These are phyloP conservation scores for Prinia subflava DNA, from an alignment of 2,113 vertebrate genomes.

Conservation along the genomic window DNA sequence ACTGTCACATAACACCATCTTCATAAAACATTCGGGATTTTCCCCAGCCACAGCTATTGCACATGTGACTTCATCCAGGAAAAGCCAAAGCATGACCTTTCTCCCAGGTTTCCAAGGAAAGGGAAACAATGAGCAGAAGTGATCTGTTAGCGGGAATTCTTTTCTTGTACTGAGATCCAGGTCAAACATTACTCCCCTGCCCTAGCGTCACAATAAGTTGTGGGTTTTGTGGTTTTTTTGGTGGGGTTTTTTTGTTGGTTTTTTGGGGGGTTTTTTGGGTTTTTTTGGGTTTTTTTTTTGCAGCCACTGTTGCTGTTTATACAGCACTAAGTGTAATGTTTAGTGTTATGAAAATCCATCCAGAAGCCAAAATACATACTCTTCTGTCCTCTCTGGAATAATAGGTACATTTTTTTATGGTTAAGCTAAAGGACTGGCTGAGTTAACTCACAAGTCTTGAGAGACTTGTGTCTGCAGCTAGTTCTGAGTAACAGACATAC, in stretches of 20 bases:
- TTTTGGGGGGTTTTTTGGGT: too few relatives aligned
- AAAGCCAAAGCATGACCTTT: not conserved
- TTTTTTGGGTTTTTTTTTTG: not conserved
- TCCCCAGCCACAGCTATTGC: not conserved
- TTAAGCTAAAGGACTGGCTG: not conserved
- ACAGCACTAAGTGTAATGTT: not conserved
- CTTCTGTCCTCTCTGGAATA: not conserved
- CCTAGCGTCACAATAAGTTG: not conserved
- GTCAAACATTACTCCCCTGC: not conserved
- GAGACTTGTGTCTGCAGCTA: not conserved
- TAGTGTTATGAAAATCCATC: not conserved
- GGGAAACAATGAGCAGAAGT: not conserved
- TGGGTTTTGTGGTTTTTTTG: too few relatives aligned
- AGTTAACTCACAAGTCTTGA: not conserved
- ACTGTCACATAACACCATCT: not conserved
- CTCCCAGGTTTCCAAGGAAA: not conserved
- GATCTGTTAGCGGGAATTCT: not conserved
- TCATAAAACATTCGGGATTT: not conserved
- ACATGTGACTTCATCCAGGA: not conserved
- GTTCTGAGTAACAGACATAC: not conserved
- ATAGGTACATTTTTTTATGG: not conserved
- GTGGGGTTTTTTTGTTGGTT: too few relatives aligned
- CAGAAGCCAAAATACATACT: not conserved
- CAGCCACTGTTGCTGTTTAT: not conserved
- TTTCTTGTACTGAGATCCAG: not conserved